Evolutionary conservation across 2,113 vertebrate species (phyloP).

Genomic region (Gila orcuttii): DNA sequence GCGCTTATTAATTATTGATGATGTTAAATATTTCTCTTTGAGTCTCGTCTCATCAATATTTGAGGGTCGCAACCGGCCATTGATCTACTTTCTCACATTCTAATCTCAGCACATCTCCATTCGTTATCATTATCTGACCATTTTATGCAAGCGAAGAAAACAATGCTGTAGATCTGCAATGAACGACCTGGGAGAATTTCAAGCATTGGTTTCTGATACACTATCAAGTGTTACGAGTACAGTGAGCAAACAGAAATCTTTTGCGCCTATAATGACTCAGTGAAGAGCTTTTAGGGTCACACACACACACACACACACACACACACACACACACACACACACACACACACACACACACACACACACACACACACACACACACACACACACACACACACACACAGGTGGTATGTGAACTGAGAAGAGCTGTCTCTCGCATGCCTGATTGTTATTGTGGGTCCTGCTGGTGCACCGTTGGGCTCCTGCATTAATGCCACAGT

Average conservation of each 20-base stretch:
- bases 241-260: slow-evolving; percentile 16
- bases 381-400: not conserved
- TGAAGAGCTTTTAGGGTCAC: not conserved
- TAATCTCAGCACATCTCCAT: not conserved
- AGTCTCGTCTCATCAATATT: slow-evolving; percentile 14
- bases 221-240: slow-evolving; percentile 17
- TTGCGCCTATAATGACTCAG: not conserved
- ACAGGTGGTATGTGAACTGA: slow-evolving; percentile 59
- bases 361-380: not conserved
- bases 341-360: not conserved
- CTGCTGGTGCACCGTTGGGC: slow-evolving; percentile 34
- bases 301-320: not conserved
- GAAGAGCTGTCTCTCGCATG: slow-evolving; percentile 44
- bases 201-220: slow-evolving; percentile 15
- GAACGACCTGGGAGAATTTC: not conserved
- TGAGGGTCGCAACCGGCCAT: slow-evolving; percentile 37
- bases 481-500: slow-evolving; percentile 44
- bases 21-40: slow-evolving; percentile 64
- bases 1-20: slow-evolving; percentile 44
- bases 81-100: slow-evolving; percentile 33
- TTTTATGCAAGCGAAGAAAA: not conserved
- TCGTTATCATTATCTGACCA: not conserved
- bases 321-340: not conserved
- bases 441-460: slow-evolving; percentile 47
- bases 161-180: slow-evolving; percentile 28